Conservation (phyloP, 2,797 vertebrate species). For the Coregonus ussuriensis region DNA sequence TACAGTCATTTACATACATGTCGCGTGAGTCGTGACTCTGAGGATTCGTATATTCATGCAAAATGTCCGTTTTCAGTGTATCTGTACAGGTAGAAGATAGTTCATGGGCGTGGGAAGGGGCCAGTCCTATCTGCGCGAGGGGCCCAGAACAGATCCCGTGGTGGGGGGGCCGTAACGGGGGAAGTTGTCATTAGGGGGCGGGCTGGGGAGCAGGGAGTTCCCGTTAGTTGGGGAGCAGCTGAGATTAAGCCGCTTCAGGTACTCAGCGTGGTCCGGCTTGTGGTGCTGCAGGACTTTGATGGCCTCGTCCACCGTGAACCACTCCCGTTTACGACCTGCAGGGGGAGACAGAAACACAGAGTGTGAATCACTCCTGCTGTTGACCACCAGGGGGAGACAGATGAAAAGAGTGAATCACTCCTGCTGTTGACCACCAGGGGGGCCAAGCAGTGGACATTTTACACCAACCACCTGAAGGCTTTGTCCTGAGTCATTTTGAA, state of each 20-base stretch:
- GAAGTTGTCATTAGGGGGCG: conserved; percentile 83
- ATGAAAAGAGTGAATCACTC: conserved; percentile 15
- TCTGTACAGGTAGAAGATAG: conserved; percentile 24
- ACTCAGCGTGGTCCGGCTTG: conserved; percentile 96
- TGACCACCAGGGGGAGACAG: conserved; percentile 47
- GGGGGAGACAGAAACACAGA: conserved; percentile 58
- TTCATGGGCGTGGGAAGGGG: conserved; percentile 42
- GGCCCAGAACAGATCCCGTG: conserved; percentile 83
- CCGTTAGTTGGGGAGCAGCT: conserved; percentile 90
- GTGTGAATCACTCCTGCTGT: neutral
- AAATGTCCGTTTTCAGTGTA: conserved; percentile 25
- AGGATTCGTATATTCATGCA: conserved; percentile 65
- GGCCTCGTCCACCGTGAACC: conserved; percentile 97
- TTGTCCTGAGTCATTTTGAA: neutral
- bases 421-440: neutral
- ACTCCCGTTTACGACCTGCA: conserved; percentile 95
- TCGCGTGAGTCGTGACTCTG: conserved; percentile 40
- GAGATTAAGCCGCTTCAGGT: conserved; percentile 92
- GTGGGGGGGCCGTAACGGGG: conserved; percentile 85
- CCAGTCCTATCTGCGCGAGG: conserved; percentile 78
- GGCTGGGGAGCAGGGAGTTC: conserved; percentile 85
- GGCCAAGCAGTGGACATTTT: neutral
- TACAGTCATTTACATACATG: conserved; percentile 53
- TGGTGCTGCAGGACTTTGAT: conserved; percentile 96
- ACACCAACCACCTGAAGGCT: neutral